Percentiles rank a stretch among this genome's conserved stretches.
Conservation (phyloP, 1,140 invertebrate genomes). For the Drosophila chauvacae region DNA sequence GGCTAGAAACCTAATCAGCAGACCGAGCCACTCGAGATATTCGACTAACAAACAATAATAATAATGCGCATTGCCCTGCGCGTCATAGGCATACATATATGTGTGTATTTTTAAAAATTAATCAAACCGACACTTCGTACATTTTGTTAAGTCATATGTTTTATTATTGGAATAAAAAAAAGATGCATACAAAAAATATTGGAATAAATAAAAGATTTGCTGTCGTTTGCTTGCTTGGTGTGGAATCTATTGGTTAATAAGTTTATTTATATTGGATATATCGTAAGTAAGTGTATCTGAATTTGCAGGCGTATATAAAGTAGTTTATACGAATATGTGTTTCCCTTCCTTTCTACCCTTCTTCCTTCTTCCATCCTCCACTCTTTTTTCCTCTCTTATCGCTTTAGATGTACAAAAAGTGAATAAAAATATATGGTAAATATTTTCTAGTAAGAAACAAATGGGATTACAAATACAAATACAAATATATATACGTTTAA, state of each 20-base stretch:
- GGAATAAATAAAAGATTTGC: constrained; percentile 43
- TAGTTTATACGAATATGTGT: constrained; percentile 65
- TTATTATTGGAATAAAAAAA: constrained; percentile 53
- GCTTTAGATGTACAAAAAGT: constrained; percentile 50
- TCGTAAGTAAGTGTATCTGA: constrained; percentile 36
- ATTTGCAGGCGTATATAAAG: constrained; percentile 45
- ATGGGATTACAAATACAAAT: constrained; percentile 39
- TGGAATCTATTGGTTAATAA: constrained; percentile 71
- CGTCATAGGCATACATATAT: background rate
- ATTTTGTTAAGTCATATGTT: constrained; percentile 41
- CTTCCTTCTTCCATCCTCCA: background rate
- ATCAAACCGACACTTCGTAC: constrained; percentile 1
- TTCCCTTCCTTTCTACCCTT: constrained; percentile 45
- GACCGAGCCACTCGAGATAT: constrained; percentile 22
- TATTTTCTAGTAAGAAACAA: constrained; percentile 45
- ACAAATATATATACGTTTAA: constrained; percentile 37
- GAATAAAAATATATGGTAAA: constrained; percentile 56
- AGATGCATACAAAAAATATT: constrained; percentile 37
- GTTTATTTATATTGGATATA: constrained; percentile 59
- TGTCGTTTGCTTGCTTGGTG: constrained; percentile 18
- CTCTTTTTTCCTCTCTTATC: constrained; percentile 17
- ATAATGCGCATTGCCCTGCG: constrained; percentile 17
- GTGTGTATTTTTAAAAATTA: constrained; percentile 1
- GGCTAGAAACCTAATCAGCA: constrained; percentile 11
- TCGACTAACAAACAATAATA: constrained; percentile 18